Conservation (phyloP, 2,888 invertebrate species). For the Mongoloraphidia duomilia region DNA sequence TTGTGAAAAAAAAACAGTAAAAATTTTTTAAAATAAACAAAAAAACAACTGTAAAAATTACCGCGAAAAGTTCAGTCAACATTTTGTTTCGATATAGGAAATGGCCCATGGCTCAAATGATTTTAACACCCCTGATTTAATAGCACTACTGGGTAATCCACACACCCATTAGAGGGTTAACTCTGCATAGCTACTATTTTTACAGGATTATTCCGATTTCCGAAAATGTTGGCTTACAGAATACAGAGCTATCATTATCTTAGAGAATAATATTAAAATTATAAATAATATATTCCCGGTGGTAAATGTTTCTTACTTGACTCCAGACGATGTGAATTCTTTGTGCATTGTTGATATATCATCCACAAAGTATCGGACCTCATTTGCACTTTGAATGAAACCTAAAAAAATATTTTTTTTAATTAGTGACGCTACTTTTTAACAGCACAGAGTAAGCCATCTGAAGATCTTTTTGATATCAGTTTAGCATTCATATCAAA, state of each 20-base stretch:
- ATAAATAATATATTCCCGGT: background rate
- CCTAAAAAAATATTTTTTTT: conserved; percentile 34
- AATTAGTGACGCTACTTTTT: conserved; percentile 10
- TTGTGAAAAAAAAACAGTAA: too few relatives aligned
- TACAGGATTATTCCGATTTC: too few relatives aligned
- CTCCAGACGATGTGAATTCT: conserved; percentile 18
- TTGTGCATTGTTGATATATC: conserved; percentile 42
- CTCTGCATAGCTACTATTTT: too few relatives aligned
- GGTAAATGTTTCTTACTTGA: background rate
- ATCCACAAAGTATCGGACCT: conserved; percentile 52
- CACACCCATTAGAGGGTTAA: too few relatives aligned
- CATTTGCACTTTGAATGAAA: conserved; percentile 56
- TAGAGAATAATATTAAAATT: background rate
- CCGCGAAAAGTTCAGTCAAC: too few relatives aligned
- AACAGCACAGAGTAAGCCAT: conserved; percentile 2
- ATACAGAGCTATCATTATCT: too few relatives aligned
- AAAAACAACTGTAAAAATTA: too few relatives aligned
- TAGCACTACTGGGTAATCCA: too few relatives aligned
- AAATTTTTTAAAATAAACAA: too few relatives aligned
- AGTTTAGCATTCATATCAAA: too few relatives aligned
- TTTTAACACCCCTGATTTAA: background rate
- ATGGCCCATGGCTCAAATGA: background rate
- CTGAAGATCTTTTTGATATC: background rate
- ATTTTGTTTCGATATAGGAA: too few relatives aligned
- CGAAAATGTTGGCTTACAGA: too few relatives aligned